Base-by-base conservation (phyloP, 2,113 vertebrate species). In the Mobula hypostoma region DNA sequence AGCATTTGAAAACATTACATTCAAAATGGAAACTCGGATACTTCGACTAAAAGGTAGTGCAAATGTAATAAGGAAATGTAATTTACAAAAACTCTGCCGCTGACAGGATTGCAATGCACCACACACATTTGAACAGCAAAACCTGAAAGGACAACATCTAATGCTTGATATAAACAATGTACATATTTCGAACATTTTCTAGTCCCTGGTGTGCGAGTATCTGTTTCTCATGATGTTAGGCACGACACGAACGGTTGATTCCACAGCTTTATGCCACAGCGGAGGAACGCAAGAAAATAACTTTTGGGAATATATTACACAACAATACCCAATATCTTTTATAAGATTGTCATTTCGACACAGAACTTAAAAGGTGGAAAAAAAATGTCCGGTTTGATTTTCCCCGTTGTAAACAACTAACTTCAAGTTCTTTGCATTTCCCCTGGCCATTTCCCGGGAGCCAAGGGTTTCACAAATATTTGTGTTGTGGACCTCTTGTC, bases 321-420 rank as follows among this genome's bases (percentile, higher is more conserved):
- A 36, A 93, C 66, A 72, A 74, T 56, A 93, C 66, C 66, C 66
- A 70, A 74, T 93, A 72, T 76, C 21, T 29, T 74, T 48, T 27
- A 93, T 48, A 90, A 66, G n/a, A 76, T 76, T 40, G 24, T 27
- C 70, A 74, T 74, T 74, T 32, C 68, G 32, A 93, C 48, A 74
- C 12, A 27, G 91, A 93, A 48, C 68, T 93, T 63, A 93, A 74
- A 74, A 29, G 21, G 70, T 72, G 27, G 19, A 66, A n/a, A 11
- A 36, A 40, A 40, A 93, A 74, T 48, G 90, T 93, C 90, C 90
- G 8, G 90, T 56, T 74, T 93, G 36, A 93, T 93, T 93, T 74
- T 76, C 63, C 36, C 68, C 24, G n/a, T 68, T 40, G 40, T 56
- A 74, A 68, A 7, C 40, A 56, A 74, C 68, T 93, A 24, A 27